Conservation (phyloP, 2,113 vertebrate species). For the Myotis yumanensis region DNA sequence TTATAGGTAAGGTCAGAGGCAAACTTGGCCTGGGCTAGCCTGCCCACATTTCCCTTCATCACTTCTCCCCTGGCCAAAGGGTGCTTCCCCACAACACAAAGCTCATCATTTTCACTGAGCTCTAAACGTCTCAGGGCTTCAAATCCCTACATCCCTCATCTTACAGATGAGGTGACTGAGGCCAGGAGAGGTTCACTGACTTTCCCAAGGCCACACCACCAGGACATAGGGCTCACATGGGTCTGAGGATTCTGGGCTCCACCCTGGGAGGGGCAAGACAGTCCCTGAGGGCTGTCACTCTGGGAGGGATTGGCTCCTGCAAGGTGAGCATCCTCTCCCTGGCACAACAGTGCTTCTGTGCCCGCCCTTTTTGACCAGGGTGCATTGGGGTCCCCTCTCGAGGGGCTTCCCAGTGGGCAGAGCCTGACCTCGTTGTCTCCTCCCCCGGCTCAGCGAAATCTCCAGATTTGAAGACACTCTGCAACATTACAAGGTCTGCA, state of each 20-base stretch:
- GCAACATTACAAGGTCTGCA: constrained; percentile 88
- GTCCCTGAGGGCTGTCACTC: background rate
- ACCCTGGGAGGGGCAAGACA: background rate
- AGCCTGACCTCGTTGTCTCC: background rate
- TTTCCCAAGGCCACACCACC: background rate
- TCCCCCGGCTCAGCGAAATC: constrained; percentile 85
- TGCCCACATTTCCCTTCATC: background rate
- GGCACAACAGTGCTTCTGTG: background rate
- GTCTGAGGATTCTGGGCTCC: background rate
- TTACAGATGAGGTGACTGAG: background rate
- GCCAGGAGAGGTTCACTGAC: background rate
- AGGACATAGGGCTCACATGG: background rate
- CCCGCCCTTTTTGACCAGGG: background rate
- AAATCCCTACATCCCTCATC: background rate
- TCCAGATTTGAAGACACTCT: constrained; percentile 86
- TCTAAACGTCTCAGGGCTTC: background rate
- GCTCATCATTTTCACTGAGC: background rate
- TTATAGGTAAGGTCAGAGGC: constrained; percentile 83
- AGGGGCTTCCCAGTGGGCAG: background rate
- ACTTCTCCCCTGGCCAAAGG: background rate
- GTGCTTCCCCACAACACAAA: background rate
- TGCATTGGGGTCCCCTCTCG: background rate
- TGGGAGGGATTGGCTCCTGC: accelerated
- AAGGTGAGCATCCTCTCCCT: background rate
- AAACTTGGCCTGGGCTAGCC: accelerated